These are phyloP conservation scores for Erythrocebus patas DNA, from an alignment of 2,113 vertebrate genomes.

Conservation along the genomic window DNA sequence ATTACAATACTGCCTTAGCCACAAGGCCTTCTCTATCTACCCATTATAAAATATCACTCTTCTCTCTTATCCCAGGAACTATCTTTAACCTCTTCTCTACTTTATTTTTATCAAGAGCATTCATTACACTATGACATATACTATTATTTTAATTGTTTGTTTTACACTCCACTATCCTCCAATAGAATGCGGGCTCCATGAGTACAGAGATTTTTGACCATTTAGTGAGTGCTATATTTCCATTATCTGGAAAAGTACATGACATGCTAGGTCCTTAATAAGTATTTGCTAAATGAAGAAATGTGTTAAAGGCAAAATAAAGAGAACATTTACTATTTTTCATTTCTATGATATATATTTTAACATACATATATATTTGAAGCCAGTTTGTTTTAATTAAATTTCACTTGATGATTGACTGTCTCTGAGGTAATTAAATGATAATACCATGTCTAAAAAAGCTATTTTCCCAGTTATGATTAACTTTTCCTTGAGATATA, in stretches of 20 bases:
- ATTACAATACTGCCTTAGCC: background rate
- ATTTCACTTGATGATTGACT: background rate
- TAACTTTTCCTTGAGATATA: no score
- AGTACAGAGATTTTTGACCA: background rate
- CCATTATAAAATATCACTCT: background rate
- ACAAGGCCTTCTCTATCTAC: background rate
- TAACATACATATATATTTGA: background rate
- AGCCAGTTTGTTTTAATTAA: background rate
- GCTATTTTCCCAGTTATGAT: background rate
- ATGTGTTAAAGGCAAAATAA: background rate
- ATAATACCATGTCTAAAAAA: background rate
- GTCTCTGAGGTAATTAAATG: background rate
- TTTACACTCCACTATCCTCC: background rate
- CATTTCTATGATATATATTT: background rate
- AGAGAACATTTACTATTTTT: background rate
- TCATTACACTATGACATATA: background rate
- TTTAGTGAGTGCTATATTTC: background rate
- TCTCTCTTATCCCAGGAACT: background rate
- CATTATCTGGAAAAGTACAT: background rate
- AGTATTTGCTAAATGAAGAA: background rate
- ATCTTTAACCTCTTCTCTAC: background rate
- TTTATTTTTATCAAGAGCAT: background rate
- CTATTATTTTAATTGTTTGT: background rate
- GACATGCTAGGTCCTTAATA: background rate
- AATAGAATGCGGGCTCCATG: background rate